Conservation (phyloP, 92 coral and sea anemone genomes). For the Palythoa grandis region DNA sequence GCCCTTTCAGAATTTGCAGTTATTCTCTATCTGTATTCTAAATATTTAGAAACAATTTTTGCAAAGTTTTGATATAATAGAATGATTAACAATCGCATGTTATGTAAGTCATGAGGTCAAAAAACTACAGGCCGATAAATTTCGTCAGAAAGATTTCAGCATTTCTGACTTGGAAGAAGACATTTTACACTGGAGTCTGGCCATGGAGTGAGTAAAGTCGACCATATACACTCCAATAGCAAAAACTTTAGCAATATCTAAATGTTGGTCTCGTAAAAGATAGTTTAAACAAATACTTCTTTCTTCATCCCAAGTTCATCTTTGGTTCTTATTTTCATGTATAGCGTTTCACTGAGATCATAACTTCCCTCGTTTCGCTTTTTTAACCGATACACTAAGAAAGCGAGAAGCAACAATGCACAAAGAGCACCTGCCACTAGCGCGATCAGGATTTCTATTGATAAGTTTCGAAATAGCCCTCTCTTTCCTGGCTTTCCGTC, state of each 20-base stretch:
- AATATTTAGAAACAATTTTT: no score
- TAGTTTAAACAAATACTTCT: constrained; percentile 79
- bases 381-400: constrained; percentile 81
- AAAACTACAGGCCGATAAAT: no score
- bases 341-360: constrained; percentile 76
- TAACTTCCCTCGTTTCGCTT: constrained; percentile 89
- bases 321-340: constrained; percentile 63
- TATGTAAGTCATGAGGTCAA: no score
- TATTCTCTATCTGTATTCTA: no score
- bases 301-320: constrained; percentile 68
- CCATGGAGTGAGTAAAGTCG: no score
- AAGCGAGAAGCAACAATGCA: constrained; percentile 71
- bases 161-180: no score
- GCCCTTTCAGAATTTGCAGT: no score
- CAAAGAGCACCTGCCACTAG: constrained; percentile 85
- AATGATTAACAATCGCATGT: no score
- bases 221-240: background rate
- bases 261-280: background rate
- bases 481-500: constrained; percentile 39
- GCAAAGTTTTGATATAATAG: no score
- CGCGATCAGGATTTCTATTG: constrained; percentile 83
- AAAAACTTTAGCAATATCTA: background rate
- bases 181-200: no score
- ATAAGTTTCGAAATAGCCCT: constrained; percentile 77
- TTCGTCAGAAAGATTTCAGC: no score